These are phyloP conservation scores for Anolis carolinensis DNA, from an alignment of 2,113 vertebrate species.

Conservation along the genomic window DNA sequence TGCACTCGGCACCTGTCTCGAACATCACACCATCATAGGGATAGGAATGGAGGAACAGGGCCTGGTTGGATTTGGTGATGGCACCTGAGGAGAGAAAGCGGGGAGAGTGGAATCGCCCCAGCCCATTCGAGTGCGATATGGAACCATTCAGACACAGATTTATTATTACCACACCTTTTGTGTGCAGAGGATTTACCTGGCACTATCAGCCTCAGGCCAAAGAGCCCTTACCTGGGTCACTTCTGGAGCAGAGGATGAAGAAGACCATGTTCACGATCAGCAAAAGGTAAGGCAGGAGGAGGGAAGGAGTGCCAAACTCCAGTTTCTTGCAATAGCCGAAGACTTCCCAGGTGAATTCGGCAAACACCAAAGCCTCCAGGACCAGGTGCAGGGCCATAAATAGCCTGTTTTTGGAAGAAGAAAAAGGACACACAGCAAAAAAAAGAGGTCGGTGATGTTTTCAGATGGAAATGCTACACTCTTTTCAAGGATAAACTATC, in stretches of 20 bases:
- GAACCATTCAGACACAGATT: no score
- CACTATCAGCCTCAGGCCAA: fast-evolving
- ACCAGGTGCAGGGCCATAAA: constrained; percentile 86
- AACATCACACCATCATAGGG: constrained; percentile 85
- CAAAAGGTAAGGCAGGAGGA: constrained; percentile 88
- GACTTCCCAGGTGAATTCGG: constrained; percentile 90
- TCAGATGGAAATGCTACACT: not conserved
- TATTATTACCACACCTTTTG: not conserved
- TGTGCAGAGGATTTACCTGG: no score
- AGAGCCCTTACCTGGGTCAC: constrained; percentile 83
- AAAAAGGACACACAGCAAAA: not conserved
- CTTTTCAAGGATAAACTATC: not conserved
- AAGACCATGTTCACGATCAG: constrained; percentile 78
- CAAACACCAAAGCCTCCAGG: constrained; percentile 84
- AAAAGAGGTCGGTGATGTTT: not conserved
- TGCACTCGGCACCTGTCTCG: constrained; percentile 77
- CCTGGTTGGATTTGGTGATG: constrained; percentile 83
- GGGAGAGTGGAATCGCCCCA: not conserved
- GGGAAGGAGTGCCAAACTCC: constrained; percentile 75
- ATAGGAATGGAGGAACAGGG: constrained; percentile 76
- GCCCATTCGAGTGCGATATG: not conserved
- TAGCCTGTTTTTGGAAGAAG: constrained; percentile 78
- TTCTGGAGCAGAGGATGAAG: constrained; percentile 85
- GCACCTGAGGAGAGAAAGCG: constrained; percentile 73
- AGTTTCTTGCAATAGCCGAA: constrained; percentile 87